Base-by-base conservation (phyloP, 2,113 vertebrate genomes). In the Oreochromis tanganicae region DNA sequence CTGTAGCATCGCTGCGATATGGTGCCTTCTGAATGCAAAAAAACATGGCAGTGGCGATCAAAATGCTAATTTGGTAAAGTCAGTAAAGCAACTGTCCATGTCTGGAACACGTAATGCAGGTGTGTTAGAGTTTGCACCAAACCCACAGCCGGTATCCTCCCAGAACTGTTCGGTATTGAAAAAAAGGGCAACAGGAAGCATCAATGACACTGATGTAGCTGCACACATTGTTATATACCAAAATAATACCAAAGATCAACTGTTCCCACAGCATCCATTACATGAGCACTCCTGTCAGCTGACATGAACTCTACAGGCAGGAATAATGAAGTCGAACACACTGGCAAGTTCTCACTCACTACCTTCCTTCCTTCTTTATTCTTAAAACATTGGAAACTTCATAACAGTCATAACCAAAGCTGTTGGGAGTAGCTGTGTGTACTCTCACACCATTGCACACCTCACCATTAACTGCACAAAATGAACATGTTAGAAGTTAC, bases 21-120 rank as follows among this genome's bases (percentile, higher is more conserved):
- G 10, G 34, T 66, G 17, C 17, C 32, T 36, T 36, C 59, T 36
- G 59, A 2, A 32, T 11, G 17, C 59, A 63, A 19, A 36, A 7
- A 6, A 63, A 19, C 59, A 10, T 63, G 0, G 5, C 59, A 19
- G 59, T 6, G 59, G 0, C 1, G 1, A 36, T n/a, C 61, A 36
- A 12, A 36, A 66, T 36, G 32, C 61, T 66, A 36, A 66, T 66
- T 19, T 66, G 32, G 9, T 34, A 11, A 34, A 63, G 32, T n/a
- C 10, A 38, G 17, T n/a, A 3, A 24, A 13, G 34, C 63, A 21
- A 21, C 36, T 41, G 63, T 71, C 36, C n/a, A 71, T 43, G n/a
- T 21, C 12, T 24, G 63, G 0, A 46, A 24, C 66, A 71, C 0
- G 21, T 13, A 73, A 46, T 73, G 66, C 38, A 24, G 19, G 36